Conservation (phyloP, 1,140 invertebrate genomes). For the Papilio aristodemus region DNA sequence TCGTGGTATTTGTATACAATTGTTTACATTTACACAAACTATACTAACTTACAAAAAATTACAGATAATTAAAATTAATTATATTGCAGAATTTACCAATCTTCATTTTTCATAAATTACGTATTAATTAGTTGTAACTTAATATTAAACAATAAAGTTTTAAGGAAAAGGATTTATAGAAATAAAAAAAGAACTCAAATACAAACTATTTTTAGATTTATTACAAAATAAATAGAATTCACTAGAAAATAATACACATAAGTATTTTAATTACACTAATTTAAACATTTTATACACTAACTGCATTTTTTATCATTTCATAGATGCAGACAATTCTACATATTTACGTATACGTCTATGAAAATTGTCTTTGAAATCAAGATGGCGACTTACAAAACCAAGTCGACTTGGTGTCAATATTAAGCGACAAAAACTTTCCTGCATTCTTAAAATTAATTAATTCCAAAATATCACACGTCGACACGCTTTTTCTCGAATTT, state of each 20-base stretch:
- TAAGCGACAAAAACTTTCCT: background rate
- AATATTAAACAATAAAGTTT: background rate
- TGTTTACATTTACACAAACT: background rate
- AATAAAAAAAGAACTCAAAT: slow-evolving; percentile 42
- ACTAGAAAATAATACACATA: slow-evolving; percentile 19
- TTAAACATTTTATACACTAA: slow-evolving; percentile 33
- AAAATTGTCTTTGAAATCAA: slow-evolving; percentile 13
- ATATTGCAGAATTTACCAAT: no score
- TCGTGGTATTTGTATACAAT: slow-evolving; percentile 44
- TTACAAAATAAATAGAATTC: slow-evolving; percentile 32
- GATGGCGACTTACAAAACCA: slow-evolving; percentile 41
- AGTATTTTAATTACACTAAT: slow-evolving; percentile 16
- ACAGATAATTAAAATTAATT: no score
- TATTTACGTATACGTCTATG: slow-evolving; percentile 15
- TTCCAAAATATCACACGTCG: slow-evolving; percentile 71
- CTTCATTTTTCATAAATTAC: no score
- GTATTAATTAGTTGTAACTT: no score
- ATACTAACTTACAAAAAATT: background rate
- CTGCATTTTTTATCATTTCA: slow-evolving; percentile 51
- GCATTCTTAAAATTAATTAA: slow-evolving; percentile 43
- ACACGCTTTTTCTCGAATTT: slow-evolving; percentile 47
- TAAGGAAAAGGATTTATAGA: slow-evolving; percentile 22
- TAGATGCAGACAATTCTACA: slow-evolving; percentile 66
- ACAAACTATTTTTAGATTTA: slow-evolving; percentile 40
- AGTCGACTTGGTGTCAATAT: background rate